phyloP scores from a whole-genome alignment of 2,888 invertebrate species.

The Mactromeris polynyma region DNA sequence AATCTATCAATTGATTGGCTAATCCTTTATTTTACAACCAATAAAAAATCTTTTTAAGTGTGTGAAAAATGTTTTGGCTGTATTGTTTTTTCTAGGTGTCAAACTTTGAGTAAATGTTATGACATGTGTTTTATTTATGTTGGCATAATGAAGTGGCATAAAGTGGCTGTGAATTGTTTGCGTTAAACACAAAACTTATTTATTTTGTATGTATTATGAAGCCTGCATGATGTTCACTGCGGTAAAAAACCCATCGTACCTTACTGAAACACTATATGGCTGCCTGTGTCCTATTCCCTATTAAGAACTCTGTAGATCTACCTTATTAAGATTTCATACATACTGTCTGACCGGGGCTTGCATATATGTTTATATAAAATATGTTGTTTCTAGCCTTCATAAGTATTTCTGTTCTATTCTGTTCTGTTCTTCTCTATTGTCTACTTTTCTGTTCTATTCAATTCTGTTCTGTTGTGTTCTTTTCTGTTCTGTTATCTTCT shows the following conservation, averaged over 20 bases:
- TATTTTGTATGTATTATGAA: neutral
- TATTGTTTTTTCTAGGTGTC: slow-evolving; percentile 8
- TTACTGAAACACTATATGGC: neutral
- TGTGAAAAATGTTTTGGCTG: neutral
- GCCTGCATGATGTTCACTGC: neutral
- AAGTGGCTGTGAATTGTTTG: neutral
- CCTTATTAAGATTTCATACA: too few species aligned
- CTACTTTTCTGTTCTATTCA: too few species aligned
- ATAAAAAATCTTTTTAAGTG: neutral
- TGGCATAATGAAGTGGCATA: neutral
- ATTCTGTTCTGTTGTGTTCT: too few species aligned
- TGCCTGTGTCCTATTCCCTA: neutral
- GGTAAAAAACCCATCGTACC: neutral
- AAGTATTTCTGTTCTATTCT: too few species aligned
- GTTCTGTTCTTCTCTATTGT: too few species aligned
- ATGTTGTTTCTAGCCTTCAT: too few species aligned
- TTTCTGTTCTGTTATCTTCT: too few species aligned
- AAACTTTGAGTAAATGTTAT: neutral
- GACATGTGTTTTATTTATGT: neutral
- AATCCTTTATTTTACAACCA: neutral
- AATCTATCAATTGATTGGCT: neutral
- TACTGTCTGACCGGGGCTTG: too few species aligned
- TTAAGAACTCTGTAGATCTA: too few species aligned
- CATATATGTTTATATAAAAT: too few species aligned
- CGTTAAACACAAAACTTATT: neutral